Conservation (phyloP, 2,113 vertebrate species). For the Leucopsar rothschildi region DNA sequence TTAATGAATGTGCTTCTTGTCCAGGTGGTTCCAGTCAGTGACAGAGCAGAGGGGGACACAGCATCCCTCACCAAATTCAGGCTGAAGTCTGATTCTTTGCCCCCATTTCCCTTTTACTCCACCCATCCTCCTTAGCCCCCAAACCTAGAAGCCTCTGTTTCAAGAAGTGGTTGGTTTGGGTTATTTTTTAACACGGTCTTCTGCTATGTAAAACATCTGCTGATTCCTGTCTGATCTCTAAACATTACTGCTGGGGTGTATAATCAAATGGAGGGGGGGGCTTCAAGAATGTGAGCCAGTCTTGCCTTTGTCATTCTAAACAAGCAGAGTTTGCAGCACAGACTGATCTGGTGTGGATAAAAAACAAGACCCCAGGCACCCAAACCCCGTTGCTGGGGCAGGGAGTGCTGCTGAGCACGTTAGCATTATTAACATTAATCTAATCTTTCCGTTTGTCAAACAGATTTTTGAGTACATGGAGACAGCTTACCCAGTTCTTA, state of each 20-base stretch:
- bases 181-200: background rate
- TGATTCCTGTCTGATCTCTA: constrained; percentile 20
- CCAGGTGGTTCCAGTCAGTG: background rate
- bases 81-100: background rate
- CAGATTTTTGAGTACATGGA: constrained; percentile 58
- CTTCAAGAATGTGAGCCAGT: background rate
- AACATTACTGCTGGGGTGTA: background rate
- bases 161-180: background rate
- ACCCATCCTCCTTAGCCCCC: background rate
- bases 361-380: background rate
- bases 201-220: constrained; percentile 13
- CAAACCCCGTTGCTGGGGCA: background rate
- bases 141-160: constrained; percentile 9
- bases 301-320: background rate
- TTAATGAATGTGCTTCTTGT: background rate
- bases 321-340: background rate
- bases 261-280: background rate
- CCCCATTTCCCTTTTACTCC: background rate
- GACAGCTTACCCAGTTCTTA: constrained; percentile 58
- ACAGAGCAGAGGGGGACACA: background rate
- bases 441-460: constrained; percentile 63
- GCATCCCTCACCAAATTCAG: background rate
- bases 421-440: constrained; percentile 65
- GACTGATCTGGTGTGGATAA: background rate
- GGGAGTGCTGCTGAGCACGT: background rate